Evolutionary conservation across 1,140 invertebrate species (phyloP).

Genomic region (Dendroctonus valens): DNA sequence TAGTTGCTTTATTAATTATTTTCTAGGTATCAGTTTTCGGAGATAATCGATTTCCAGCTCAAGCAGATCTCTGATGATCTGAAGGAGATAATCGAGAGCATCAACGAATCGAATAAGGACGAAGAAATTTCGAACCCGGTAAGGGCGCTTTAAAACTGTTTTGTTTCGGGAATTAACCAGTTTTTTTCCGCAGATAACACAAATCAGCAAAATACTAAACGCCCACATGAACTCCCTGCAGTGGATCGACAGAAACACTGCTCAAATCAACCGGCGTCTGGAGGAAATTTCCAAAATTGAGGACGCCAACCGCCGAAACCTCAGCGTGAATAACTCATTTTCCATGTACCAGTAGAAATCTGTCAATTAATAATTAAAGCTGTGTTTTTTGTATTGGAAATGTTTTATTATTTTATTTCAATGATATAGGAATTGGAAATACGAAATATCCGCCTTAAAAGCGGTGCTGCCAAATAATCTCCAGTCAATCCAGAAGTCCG

Average conservation of each 20-base stretch:
- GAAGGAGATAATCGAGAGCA: conserved; percentile 91
- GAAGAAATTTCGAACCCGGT: conserved; percentile 85
- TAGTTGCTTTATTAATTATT: not conserved
- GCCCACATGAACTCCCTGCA: conserved; percentile 95
- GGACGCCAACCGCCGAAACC: conserved; percentile 63
- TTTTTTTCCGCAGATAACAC: conserved; percentile 67
- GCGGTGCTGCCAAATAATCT: no score
- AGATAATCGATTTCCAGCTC: conserved; percentile 88
- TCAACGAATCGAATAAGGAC: conserved; percentile 83
- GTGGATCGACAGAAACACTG: conserved; percentile 82
- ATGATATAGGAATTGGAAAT: no score
- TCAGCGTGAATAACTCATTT: conserved; percentile 29
- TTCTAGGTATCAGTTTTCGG: conserved; percentile 75
- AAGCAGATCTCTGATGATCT: conserved; percentile 93
- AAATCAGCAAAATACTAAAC: conserved; percentile 91
- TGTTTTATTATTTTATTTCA: no score
- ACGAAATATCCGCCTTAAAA: no score
- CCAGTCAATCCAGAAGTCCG: no score
- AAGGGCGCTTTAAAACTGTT: conserved; percentile 45
- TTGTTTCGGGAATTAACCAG: not conserved
- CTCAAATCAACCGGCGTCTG: conserved; percentile 71
- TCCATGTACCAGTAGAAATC: conserved; percentile 9
- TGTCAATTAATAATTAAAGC: no score
- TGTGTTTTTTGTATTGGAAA: no score
- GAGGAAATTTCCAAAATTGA: conserved; percentile 82